Evolutionary conservation across 1,140 invertebrate species (phyloP).

Genomic region (Propsilocerus akamusi): DNA sequence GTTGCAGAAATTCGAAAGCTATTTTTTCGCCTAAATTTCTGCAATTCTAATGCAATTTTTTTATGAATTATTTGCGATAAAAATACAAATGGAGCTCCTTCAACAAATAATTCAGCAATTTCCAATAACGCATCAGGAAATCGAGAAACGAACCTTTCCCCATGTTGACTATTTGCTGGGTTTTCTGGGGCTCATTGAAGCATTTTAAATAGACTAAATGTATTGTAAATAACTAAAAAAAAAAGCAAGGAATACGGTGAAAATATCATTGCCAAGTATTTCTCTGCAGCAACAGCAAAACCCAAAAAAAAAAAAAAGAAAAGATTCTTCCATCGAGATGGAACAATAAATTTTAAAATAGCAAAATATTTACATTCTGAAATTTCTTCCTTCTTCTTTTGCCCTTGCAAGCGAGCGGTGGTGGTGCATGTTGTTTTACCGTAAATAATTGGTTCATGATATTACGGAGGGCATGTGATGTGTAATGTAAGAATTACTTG

Average conservation of each 20-base stretch:
- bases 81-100: too few species aligned
- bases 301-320: too few species aligned
- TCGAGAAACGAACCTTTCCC: not conserved
- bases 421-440: not conserved
- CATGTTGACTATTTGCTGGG: not conserved
- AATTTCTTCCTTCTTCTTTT: not conserved
- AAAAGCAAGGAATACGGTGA: not conserved
- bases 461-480: not conserved
- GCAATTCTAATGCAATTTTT: too few species aligned
- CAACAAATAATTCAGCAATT: constrained; percentile 1
- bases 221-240: not conserved
- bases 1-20: too few species aligned
- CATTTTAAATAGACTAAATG: constrained; percentile 1
- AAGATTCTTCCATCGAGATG: too few species aligned
- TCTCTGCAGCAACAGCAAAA: not conserved
- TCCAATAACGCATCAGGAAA: not conserved
- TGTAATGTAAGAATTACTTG: not conserved
- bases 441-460: constrained; percentile 4
- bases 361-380: constrained; percentile 2
- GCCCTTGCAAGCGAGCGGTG: too few species aligned
- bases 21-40: too few species aligned
- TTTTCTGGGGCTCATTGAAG: not conserved
- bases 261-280: not conserved
- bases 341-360: constrained; percentile 1
- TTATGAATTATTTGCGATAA: too few species aligned